Evolutionary conservation across 2,113 vertebrate species (phyloP), one percentile per base, ranked within the genome.

Genomic region (Ancistrus triradiatus): DNA sequence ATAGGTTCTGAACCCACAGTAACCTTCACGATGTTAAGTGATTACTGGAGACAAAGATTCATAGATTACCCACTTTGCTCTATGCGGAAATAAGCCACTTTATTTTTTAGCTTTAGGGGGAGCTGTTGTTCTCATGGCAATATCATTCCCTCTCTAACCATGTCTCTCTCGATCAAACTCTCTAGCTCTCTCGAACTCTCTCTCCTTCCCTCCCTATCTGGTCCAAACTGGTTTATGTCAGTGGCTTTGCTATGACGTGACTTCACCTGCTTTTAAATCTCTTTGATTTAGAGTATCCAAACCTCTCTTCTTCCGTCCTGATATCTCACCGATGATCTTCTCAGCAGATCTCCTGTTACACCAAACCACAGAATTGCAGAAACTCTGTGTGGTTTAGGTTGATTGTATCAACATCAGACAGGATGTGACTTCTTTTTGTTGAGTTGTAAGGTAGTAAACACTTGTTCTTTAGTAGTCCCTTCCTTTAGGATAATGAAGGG

Each of bases 181-280:
- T n/a, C 14, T 42, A 11, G 11, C 3, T n/a, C 13, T n/a, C 6
- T 42, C 11, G 14, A 10, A 10, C 35, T 37, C 35, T 37, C 35
- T 37, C 38, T n/a, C 14, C 2, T 4, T 42, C 38, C 14, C n/a
- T 42, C 38, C 25, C 13, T 14, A 22, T 14, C 38, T 15, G 33
- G 21, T 13, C 13, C 14, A 33, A 52, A 15, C 50, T 61, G 44
- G 28, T 37, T 52, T 55, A 31, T 21, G 25, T n/a, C 31, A 17
- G 4, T 2, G 46, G 19, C 19, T 27, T 10, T 46, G 18, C 13
- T 38, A 24, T 42, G 37, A 21, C 28, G 7, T 65, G 51, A 47
- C 27, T 17, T 56, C 38, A 44, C 38, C 62, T 24, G 7, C 21
- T 50, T 37, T 22, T 35, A 56, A 65, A 65, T 22, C 49, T 15